These are phyloP conservation scores for Drosophila rubida DNA, from an alignment of 2,888 invertebrate genomes.

Conservation along the genomic window DNA sequence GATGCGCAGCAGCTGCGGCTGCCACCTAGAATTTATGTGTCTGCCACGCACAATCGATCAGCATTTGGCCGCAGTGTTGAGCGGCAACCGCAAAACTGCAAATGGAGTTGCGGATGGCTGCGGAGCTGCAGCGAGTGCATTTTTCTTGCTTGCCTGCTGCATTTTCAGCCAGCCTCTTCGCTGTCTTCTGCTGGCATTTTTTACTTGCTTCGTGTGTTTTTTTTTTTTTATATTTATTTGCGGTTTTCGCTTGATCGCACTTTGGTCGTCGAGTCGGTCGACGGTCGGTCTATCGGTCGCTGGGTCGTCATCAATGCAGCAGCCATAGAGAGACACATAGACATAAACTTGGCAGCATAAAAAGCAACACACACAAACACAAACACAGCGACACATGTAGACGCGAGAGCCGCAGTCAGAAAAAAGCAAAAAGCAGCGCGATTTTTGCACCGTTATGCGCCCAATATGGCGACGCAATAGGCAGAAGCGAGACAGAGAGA, in stretches of 20 bases:
- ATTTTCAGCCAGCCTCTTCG: conserved; percentile 22
- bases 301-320: conserved; percentile 78
- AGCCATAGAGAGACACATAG: conserved; percentile 32
- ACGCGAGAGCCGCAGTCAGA: conserved; percentile 15
- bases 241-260: conserved; percentile 74
- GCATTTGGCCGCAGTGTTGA: conserved; percentile 38
- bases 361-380: conserved; percentile 44
- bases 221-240: conserved; percentile 46
- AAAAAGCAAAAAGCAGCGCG: conserved; percentile 69
- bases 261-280: conserved; percentile 34
- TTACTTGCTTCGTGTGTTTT: conserved; percentile 10
- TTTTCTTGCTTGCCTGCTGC: conserved; percentile 4
- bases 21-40: conserved; percentile 39
- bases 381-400: conserved; percentile 15
- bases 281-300: conserved; percentile 64
- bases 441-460: conserved; percentile 81
- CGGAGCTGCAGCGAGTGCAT: conserved; percentile 26
- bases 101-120: conserved; percentile 47
- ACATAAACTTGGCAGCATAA: conserved; percentile 59
- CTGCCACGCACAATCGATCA: conserved; percentile 49
- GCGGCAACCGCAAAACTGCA: conserved; percentile 55
- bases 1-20: conserved; percentile 27
- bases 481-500: conserved; percentile 17
- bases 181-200: conserved; percentile 15
- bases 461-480: conserved; percentile 74